These are phyloP conservation scores for Lagopus muta DNA, from an alignment of 2,113 vertebrate species.

Conservation along the genomic window DNA sequence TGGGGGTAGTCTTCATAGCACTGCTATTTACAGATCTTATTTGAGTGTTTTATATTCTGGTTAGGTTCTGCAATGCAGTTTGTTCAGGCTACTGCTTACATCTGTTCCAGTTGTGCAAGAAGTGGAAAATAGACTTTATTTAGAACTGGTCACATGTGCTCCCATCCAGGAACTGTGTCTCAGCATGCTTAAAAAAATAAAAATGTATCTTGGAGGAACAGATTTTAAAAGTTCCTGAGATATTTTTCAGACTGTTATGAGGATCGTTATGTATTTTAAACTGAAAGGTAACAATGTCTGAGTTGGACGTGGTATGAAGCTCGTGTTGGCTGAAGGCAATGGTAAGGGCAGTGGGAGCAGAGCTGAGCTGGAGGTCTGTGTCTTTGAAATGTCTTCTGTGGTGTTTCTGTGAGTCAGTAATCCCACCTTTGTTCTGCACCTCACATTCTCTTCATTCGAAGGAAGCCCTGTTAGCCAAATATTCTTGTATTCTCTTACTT, in stretches of 20 bases:
- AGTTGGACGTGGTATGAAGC: conserved; percentile 15
- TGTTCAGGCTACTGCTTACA: conserved; percentile 83
- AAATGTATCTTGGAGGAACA: conserved; percentile 78
- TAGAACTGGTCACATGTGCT: conserved; percentile 86
- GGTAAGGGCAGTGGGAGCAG: conserved; percentile 21
- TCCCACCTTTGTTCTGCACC: conserved; percentile 50
- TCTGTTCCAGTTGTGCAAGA: conserved; percentile 87
- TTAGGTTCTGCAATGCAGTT: conserved; percentile 78
- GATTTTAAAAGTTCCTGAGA: conserved; percentile 78
- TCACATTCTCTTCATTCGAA: background rate
- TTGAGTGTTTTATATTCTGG: conserved; percentile 70
- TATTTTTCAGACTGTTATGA: conserved; percentile 68
- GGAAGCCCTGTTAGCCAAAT: conserved; percentile 10
- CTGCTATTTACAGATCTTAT: conserved; percentile 77
- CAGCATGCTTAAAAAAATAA: conserved; percentile 64
- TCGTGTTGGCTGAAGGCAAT: background rate
- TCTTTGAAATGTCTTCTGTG: conserved; percentile 12
- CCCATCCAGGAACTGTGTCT: conserved; percentile 80
- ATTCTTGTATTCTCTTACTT: background rate
- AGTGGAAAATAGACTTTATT: conserved; percentile 89
- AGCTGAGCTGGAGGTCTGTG: background rate
- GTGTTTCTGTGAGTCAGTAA: conserved; percentile 46
- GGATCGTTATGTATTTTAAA: conserved; percentile 51
- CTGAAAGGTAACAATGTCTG: conserved; percentile 40
- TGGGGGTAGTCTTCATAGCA: conserved; percentile 68